Conservation (phyloP, 2,797 vertebrate species). For the Hapalemur alaotrensis region DNA sequence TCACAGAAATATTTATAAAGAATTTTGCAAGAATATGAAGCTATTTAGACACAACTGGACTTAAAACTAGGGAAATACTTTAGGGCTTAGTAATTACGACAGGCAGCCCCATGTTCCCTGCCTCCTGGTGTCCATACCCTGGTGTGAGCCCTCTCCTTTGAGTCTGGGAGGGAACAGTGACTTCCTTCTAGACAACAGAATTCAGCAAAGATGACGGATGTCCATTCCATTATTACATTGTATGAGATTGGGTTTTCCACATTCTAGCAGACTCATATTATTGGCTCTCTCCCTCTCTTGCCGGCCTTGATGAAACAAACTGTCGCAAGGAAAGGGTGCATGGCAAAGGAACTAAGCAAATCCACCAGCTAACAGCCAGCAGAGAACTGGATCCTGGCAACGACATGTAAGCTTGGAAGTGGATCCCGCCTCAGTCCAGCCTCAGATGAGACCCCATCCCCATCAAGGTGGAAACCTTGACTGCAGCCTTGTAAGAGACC, state of each 20-base stretch:
- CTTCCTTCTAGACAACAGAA: not conserved
- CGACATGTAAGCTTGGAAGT: not conserved
- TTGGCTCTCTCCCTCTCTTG: not conserved
- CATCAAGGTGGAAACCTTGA: not conserved
- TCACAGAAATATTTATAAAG: constrained; percentile 1
- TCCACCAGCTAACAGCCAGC: not conserved
- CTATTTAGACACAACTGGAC: constrained; percentile 21
- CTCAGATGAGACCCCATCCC: not conserved
- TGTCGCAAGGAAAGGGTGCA: not conserved
- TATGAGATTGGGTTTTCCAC: not conserved
- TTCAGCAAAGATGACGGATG: not conserved
- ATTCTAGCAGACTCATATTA: not conserved
- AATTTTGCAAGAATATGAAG: not conserved
- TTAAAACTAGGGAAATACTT: not conserved
- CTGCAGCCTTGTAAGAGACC: not conserved
- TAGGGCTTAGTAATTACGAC: not conserved
- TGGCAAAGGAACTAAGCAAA: not conserved
- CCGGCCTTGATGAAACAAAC: not conserved
- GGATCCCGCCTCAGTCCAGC: not conserved
- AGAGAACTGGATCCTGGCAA: not conserved
- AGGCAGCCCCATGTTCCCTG: not conserved
- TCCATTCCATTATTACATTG: not conserved
- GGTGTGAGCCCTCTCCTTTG: not conserved
- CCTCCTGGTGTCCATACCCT: not conserved
- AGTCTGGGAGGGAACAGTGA: not conserved